Evolutionary conservation across 2,888 invertebrate species (phyloP), one percentile per base, ranked within the genome.

Genomic region (Andrena trimmerana): DNA sequence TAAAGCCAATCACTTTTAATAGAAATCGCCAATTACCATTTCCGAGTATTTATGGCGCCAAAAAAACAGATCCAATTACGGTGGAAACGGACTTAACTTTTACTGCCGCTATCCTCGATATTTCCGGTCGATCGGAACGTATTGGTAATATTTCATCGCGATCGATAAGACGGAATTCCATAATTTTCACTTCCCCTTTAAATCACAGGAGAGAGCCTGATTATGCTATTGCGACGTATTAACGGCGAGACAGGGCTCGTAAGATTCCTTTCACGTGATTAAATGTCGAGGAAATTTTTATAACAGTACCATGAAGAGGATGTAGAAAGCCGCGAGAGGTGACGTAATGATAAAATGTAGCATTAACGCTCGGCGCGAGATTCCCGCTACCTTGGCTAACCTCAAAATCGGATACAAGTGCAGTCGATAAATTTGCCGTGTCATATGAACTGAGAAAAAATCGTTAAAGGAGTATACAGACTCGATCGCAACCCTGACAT

Each of bases 401-500:
- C 42, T 42, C 42, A 42, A 42, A 42, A 10, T n/a, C 20, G 7
- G 54, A 42, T 16, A 42, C 42, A 42, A 42, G 42, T 42, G 42
- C 16, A 42, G 42, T 42, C 16, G 42, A 42, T 42, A 42, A 42
- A 42, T 42, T 13, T 42, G 42, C 42, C 42, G 16, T 16, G 42
- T 42, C 42, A 16, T 42, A 42, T 42, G 16, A 16, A 5, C 5
- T 5, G 42, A 42, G 42, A 42, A 42, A 42, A 16, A 42, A 16
- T 59, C n/a, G 33, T 60, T 69, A 57, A 73, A 76, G 57, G 31
- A 74, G 27, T 50, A 54, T 78, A 57, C 68, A 66, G 62, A 76
- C 69, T 81, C 57, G 70, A 63, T 73, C 74, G 62, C 69, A 87
- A 74, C 87, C 89, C 72, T 89, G 89, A 89, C 88, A 89, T 89